These are phyloP conservation scores for Ctena decussata DNA, from an alignment of 2,888 invertebrate species.

Conservation along the genomic window DNA sequence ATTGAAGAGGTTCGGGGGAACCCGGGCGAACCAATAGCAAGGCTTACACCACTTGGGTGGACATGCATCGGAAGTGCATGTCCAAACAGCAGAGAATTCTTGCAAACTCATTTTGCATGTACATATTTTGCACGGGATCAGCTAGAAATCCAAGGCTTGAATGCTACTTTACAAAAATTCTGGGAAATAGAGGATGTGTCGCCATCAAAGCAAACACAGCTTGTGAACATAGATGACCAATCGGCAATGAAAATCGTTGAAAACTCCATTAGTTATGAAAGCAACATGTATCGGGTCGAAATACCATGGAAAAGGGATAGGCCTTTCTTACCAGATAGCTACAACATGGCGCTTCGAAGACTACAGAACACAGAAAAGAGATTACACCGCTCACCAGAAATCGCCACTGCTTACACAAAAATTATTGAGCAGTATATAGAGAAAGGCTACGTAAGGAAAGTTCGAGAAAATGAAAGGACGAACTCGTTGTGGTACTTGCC, in stretches of 20 bases:
- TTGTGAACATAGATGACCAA: neutral
- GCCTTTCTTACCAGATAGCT: slow-evolving; percentile 24
- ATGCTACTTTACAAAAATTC: slow-evolving; percentile 16
- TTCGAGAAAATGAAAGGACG: neutral
- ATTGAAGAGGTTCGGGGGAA: slow-evolving; percentile 1
- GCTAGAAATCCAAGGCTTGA: neutral
- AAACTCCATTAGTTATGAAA: slow-evolving; percentile 1
- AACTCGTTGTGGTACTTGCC: slow-evolving; percentile 25
- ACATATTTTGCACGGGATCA: neutral
- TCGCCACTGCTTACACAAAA: neutral
- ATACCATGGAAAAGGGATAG: slow-evolving; percentile 40
- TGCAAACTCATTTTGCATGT: neutral
- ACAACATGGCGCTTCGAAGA: slow-evolving; percentile 29
- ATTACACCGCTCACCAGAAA: neutral
- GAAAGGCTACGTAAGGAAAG: slow-evolving; percentile 18
- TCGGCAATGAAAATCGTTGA: slow-evolving; percentile 1
- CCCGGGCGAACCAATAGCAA: slow-evolving; percentile 1
- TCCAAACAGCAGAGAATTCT: neutral
- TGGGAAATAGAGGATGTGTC: slow-evolving; percentile 33
- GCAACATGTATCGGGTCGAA: slow-evolving; percentile 21
- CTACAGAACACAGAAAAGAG: slow-evolving; percentile 34
- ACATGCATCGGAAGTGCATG: slow-evolving; percentile 13
- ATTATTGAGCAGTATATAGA: slow-evolving; percentile 2
- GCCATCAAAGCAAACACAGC: neutral
- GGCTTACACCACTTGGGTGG: slow-evolving; percentile 26